A percentile compares a stretch with the other conserved stretches of the same genome.
Conservation (phyloP, 2,113 vertebrate species). For the Amia ocellicauda region DNA sequence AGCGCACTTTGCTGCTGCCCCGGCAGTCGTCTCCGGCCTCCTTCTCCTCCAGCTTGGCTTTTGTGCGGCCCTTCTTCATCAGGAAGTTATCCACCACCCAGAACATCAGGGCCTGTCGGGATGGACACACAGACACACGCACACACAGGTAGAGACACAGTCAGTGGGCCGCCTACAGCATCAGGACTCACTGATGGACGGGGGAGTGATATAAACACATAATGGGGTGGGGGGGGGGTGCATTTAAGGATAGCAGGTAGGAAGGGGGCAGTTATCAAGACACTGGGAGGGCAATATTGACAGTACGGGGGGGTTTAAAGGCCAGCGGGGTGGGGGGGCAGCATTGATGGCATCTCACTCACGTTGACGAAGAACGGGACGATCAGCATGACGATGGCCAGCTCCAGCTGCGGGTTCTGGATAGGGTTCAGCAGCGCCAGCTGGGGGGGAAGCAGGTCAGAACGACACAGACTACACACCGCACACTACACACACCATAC, state of each 20-base stretch:
- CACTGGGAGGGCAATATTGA: too few relatives aligned
- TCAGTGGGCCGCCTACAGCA: too few relatives aligned
- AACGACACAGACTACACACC: slow-evolving; percentile 43
- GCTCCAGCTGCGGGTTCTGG: slow-evolving; percentile 84
- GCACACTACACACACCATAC: slow-evolving; percentile 22
- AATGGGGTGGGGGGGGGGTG: background rate
- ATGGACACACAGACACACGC: too few relatives aligned
- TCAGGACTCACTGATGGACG: too few relatives aligned
- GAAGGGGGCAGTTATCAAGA: too few relatives aligned
- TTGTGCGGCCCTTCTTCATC: slow-evolving; percentile 97
- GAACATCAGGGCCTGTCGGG: slow-evolving; percentile 86
- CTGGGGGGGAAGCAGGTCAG: slow-evolving; percentile 72
- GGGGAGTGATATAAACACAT: too few relatives aligned
- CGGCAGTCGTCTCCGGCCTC: slow-evolving; percentile 78
- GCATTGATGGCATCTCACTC: too few relatives aligned
- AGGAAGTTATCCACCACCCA: slow-evolving; percentile 99
- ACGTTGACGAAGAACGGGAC: slow-evolving; percentile 97
- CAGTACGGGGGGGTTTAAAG: too few relatives aligned
- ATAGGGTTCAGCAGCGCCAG: slow-evolving; percentile 86
- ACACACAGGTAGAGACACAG: background rate
- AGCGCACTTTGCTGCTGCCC: slow-evolving; percentile 88
- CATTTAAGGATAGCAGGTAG: background rate
- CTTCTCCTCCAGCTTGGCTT: slow-evolving; percentile 95
- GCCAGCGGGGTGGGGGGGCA: too few relatives aligned
- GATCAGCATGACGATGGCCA: slow-evolving; percentile 96